Evolutionary conservation across 1,140 invertebrate genomes (phyloP).

Genomic region (Aradophagus sp.): DNA sequence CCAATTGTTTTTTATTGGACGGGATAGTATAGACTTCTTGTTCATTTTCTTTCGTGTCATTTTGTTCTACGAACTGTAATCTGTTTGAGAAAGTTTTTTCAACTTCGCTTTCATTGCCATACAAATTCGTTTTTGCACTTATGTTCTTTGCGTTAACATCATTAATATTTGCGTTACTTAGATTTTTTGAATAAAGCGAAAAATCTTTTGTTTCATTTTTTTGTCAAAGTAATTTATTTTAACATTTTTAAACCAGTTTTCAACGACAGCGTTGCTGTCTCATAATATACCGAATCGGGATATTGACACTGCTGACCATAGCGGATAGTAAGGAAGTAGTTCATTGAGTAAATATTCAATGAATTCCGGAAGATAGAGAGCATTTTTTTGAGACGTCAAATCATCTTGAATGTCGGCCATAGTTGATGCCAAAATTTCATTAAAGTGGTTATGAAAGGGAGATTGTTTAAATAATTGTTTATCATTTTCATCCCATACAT

Average conservation of each 20-base stretch:
- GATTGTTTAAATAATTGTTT: neutral
- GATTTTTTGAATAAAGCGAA: constrained; percentile 13
- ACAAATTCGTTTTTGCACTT: too few relatives aligned
- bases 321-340: constrained; percentile 8
- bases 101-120: too few relatives aligned
- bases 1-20: neutral
- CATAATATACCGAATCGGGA: neutral
- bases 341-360: constrained; percentile 5
- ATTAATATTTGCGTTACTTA: too few relatives aligned
- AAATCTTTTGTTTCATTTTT: constrained; percentile 17
- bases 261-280: constrained; percentile 1
- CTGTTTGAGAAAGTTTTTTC: too few relatives aligned
- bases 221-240: constrained; percentile 7
- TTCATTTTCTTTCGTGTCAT: too few relatives aligned
- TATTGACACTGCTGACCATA: constrained; percentile 20
- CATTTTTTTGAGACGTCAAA: neutral
- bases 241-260: constrained; percentile 27
- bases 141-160: too few relatives aligned
- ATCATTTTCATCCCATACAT: neutral
- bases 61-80: too few relatives aligned
- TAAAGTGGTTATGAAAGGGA: constrained; percentile 6
- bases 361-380: neutral
- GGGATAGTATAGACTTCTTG: neutral
- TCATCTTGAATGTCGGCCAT: neutral
- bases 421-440: too few relatives aligned